Evolutionary conservation across 2,797 vertebrate species (phyloP), one percentile per base, ranked within the genome.

Genomic region (Lerista edwardsae): DNA sequence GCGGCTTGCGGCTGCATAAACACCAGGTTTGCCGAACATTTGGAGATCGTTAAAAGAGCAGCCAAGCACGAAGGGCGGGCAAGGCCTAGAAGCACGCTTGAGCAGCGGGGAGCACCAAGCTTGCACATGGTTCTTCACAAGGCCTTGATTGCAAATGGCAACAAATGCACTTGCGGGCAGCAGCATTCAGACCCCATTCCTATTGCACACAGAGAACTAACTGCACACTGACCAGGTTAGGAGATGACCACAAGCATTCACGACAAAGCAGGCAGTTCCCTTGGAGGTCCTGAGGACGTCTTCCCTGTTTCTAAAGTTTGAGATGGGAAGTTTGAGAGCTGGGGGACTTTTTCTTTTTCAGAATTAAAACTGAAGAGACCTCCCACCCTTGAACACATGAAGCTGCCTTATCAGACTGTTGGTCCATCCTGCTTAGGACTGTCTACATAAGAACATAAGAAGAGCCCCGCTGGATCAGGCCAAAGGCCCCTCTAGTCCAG

Each of bases 131-230:
- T 74, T 82, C 73, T 87, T 82, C 39, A 1, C 84, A 91, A 90
- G 19, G 86, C 65, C 65, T 89, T 86, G 76, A 77, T 93, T 87
- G 47, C 47, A 51, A 51, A 51, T 79, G n/a, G 82, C 91, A 83
- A 41, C 74, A 72, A 78, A 76, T 83, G 76, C 79, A 86, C 86
- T 85, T 90, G 85, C 83, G 93, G 88, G 79, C 83, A 91, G 77
- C 84, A 83, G 44, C 39, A 55, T 75, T 21, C 61, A 88, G 89
- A 31, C 89, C 90, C 75, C 86, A 80, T 90, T 93, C 94, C 88
- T 92, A 92, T 83, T 72, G 62, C 76, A 92, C 80, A 91, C n/a
- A 87, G 11, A 41, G 75, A 91, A 91, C 84, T 86, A 88, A 25
- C 2, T 1, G 73, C 15, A 77, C 57, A 68, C 65, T 68, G 83